Conservation (phyloP, 2,113 vertebrate genomes). For the Chaetops frenatus region DNA sequence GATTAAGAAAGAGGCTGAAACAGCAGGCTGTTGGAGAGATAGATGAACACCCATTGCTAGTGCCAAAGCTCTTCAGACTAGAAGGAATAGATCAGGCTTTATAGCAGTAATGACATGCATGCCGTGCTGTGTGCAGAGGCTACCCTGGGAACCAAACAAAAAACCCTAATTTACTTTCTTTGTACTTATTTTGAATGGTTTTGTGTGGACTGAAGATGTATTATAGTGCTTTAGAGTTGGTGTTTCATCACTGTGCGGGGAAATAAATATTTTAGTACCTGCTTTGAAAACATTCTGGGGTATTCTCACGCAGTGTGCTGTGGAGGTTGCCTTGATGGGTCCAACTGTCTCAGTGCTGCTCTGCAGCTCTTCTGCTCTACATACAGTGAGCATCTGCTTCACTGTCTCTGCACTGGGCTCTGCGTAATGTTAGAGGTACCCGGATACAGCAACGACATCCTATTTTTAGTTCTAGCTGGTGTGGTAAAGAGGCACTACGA, state of each 20-base stretch:
- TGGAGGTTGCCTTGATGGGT: neutral
- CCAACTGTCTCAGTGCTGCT: fast-evolving
- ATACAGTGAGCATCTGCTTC: neutral
- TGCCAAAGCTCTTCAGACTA: neutral
- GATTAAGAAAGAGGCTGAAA: neutral
- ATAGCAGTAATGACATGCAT: neutral
- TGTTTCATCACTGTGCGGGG: neutral
- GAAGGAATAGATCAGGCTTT: neutral
- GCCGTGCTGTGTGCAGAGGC: neutral
- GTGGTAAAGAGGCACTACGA: neutral
- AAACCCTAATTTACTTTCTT: neutral
- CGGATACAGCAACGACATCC: neutral
- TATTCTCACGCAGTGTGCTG: fast-evolving
- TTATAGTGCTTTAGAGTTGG: neutral
- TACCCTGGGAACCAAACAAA: conserved; percentile 21
- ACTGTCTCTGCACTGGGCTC: neutral
- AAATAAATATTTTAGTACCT: neutral
- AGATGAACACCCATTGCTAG: neutral
- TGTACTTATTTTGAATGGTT: neutral
- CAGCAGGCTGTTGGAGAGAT: neutral
- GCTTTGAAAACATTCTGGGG: neutral
- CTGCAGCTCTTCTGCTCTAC: neutral
- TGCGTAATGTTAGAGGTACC: neutral
- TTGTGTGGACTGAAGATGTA: neutral
- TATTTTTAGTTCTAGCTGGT: neutral